Conservation (phyloP, 2,888 invertebrate genomes). For the Eledone cirrhosa region DNA sequence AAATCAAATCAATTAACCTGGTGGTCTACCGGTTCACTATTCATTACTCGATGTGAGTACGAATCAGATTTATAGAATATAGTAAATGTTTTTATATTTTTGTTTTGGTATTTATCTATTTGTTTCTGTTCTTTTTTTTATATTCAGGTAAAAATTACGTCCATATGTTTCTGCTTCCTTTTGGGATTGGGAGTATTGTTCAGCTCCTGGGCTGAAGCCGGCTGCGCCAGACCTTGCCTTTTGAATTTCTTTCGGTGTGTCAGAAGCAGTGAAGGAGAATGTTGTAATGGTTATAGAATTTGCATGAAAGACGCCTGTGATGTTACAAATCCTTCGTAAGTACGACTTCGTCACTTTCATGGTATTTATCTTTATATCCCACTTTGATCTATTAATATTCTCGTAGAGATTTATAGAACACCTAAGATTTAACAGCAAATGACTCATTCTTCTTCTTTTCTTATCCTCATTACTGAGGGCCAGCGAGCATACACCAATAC, state of each 20-base stretch:
- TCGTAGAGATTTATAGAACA: no score
- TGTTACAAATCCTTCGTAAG: background rate
- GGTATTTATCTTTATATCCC: no score
- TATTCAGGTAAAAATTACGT: slow-evolving; percentile 19
- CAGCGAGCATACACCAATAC: no score
- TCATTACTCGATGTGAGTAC: no score
- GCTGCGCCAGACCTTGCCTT: slow-evolving; percentile 23
- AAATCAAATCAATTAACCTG: no score
- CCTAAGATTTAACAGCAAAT: no score
- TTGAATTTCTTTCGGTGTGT: slow-evolving; percentile 15
- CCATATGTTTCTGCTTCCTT: slow-evolving; percentile 14
- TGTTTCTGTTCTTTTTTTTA: background rate
- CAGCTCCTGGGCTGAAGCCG: slow-evolving; percentile 8
- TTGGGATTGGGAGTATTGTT: slow-evolving; percentile 19
- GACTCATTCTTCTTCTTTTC: no score
- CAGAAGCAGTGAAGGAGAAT: background rate
- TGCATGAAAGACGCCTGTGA: slow-evolving; percentile 17
- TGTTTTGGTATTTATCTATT: background rate
- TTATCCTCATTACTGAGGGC: no score
- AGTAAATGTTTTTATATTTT: no score
- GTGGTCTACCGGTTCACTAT: no score
- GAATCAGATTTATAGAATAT: no score
- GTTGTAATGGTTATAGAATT: background rate
- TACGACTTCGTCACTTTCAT: background rate
- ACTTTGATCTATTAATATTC: no score